Evolutionary conservation across 2,797 vertebrate genomes (phyloP), one percentile per base, ranked within the genome.

Genomic region (Vultur gryphus): DNA sequence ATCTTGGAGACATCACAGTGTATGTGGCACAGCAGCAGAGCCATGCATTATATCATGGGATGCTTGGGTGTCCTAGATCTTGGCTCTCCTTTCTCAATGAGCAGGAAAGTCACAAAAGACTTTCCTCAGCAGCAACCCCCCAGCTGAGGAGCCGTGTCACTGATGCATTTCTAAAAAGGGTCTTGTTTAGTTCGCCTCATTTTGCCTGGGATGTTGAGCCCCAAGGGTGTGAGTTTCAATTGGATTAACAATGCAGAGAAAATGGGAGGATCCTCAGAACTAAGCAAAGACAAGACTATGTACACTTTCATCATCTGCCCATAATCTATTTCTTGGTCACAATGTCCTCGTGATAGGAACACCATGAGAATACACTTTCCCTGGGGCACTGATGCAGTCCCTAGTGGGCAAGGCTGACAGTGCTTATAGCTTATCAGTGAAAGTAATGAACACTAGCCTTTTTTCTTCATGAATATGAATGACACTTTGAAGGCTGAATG

Each of bases 391-490:
- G 81, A 46, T 94, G 72, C 62, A 78, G 66, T 90, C 87, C 70
- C 73, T 31, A 21, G 69, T 77, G 84, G 65, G 35, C 79, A 84
- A 95, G 75, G 65, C 87, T 96, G 83, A 78, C 79, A 90, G 92
- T 93, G 58, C 89, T 97, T 93, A 76, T 78, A 87, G 81, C 67
- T 87, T 90, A 95, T 88, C 90, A 75, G 71, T 54, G 85, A 90
- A 96, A 89, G 82, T 96, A 97, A 97, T 96, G 96, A 98, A 96
- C 84, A 41, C 33, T 92, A 92, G 88, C 70, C 39, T 94, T 85
- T 96, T 96, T 94, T 59, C 85, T 95, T 97, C 97, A 97, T 98
- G 97, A 97, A 98, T 98, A 97, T 97, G 97, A 98, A 98, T 97
- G 97, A 90, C 23, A 44, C 37, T 94, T 95, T 88, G 97, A 97